Evolutionary conservation across 2,113 vertebrate genomes (phyloP).

Genomic region (Centropristis striata): DNA sequence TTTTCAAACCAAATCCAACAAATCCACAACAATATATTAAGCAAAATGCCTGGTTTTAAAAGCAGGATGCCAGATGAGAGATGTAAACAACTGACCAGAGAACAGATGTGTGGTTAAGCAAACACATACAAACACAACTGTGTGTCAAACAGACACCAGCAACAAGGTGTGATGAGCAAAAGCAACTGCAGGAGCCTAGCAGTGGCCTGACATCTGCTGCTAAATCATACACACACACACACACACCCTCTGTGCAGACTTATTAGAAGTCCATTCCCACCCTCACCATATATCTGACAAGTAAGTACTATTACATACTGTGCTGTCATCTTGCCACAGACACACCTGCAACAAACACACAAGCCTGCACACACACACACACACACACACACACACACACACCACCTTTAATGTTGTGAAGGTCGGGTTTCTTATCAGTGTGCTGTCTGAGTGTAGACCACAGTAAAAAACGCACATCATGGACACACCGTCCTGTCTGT

Average conservation of each 20-base stretch:
- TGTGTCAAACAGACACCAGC: slow-evolving; percentile 20
- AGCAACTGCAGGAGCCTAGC: slow-evolving; percentile 17
- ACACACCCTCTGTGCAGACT: slow-evolving; percentile 25
- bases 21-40: neutral
- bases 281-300: slow-evolving; percentile 48
- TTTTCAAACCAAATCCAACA: neutral
- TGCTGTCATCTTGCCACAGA: slow-evolving; percentile 15
- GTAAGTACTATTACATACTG: slow-evolving; percentile 42
- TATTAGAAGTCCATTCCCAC: slow-evolving; percentile 53
- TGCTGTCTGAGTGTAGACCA: slow-evolving; percentile 54
- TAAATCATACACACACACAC: slow-evolving; percentile 11
- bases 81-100: slow-evolving; percentile 8
- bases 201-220: slow-evolving; percentile 43
- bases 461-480: slow-evolving; percentile 41
- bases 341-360: slow-evolving; percentile 7
- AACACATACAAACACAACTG: neutral
- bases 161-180: slow-evolving; percentile 35
- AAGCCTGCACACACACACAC: neutral
- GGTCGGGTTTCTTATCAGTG: slow-evolving; percentile 63
- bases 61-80: neutral
- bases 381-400: slow-evolving; percentile 37
- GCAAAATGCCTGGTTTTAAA: neutral
- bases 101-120: slow-evolving; percentile 11
- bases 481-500: slow-evolving; percentile 48
- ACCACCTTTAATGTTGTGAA: slow-evolving; percentile 46